Percentiles rank a stretch among this genome's conserved stretches.
Evolutionary conservation across 2,797 vertebrate genomes (phyloP).

Genomic region (Sebastolobus altivelis): DNA sequence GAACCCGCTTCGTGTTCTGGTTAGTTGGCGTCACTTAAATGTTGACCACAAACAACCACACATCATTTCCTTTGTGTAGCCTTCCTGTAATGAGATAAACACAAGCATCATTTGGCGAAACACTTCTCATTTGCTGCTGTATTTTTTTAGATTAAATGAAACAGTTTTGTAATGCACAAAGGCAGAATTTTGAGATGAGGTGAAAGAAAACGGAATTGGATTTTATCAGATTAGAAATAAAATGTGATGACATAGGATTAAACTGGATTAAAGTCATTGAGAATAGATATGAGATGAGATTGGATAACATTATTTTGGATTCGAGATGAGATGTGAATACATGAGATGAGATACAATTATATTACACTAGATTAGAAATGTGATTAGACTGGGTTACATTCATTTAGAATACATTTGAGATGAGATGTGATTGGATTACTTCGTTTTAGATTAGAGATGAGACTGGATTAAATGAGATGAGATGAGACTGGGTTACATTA

Average conservation of each 20-base stretch:
- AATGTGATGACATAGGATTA: not conserved
- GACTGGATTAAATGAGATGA: not conserved
- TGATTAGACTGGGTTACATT: not conserved
- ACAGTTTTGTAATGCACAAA: not conserved
- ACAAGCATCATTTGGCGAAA: not conserved
- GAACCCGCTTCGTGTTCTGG: slow-evolving; percentile 52
- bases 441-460: not conserved
- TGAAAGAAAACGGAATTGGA: not conserved
- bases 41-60: slow-evolving; percentile 40
- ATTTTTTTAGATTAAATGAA: not conserved
- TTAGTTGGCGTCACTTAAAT: slow-evolving; percentile 24
- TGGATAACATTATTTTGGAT: not conserved
- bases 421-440: not conserved
- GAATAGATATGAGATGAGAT: not conserved
- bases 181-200: not conserved
- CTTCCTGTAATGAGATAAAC: slow-evolving; percentile 9
- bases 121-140: not conserved
- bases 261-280: not conserved
- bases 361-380: not conserved
- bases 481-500: too few relatives aligned
- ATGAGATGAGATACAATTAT: not conserved
- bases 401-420: not conserved
- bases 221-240: not conserved
- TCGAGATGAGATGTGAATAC: not conserved
- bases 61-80: slow-evolving; percentile 34